Percentiles rank a stretch among this genome's conserved stretches.
Conservation (phyloP, 2,113 vertebrate species). For the Barnardius zonarius region DNA sequence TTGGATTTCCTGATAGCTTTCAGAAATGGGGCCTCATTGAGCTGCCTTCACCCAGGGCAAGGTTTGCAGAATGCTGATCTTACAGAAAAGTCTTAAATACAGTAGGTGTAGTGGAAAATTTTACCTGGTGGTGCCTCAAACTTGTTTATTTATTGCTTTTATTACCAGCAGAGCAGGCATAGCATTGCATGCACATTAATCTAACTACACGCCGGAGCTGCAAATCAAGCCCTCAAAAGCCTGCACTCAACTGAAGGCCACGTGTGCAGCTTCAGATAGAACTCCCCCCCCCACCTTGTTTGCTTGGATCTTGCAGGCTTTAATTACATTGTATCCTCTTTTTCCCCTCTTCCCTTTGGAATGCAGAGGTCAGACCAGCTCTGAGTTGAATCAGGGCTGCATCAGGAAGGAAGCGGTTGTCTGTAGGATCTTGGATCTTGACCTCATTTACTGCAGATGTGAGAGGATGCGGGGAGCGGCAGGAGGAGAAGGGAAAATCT, state of each 20-base stretch:
- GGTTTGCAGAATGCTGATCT: background rate
- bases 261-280: background rate
- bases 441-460: conserved; percentile 53
- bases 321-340: background rate
- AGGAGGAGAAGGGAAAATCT: background rate
- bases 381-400: background rate
- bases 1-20: background rate
- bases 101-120: background rate
- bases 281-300: background rate
- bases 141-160: background rate
- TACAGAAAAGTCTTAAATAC: background rate
- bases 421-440: conserved; percentile 50
- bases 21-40: background rate
- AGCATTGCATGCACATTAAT: background rate
- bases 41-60: background rate
- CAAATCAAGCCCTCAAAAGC: background rate
- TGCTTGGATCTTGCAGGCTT: background rate
- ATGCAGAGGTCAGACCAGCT: background rate
- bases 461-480: background rate
- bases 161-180: background rate
- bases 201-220: background rate
- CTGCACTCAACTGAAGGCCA: background rate
- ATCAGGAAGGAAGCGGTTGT: conserved; percentile 44
- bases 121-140: background rate
- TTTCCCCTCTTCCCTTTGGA: background rate